phyloP scores from a whole-genome alignment of 2,888 invertebrate species.

The Mythimna loreyi region DNA sequence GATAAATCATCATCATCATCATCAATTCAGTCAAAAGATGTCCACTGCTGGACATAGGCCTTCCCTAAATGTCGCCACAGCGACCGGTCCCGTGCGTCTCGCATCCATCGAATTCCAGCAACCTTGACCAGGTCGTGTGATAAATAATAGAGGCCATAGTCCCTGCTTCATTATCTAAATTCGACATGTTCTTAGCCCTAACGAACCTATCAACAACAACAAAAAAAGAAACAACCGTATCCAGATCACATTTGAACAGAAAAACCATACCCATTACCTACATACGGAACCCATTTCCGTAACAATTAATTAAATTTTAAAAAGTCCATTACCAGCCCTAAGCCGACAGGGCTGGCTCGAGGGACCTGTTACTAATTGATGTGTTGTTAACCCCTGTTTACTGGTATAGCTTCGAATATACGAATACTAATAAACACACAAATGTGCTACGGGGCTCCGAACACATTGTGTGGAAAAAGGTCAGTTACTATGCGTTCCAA shows the following conservation, averaged over 20 bases:
- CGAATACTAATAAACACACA: not conserved
- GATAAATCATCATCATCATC: too few relatives aligned
- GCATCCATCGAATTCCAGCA: too few relatives aligned
- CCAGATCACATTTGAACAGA: not conserved
- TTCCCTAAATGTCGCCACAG: too few relatives aligned
- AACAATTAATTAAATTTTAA: slow-evolving; percentile 62
- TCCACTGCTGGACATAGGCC: too few relatives aligned
- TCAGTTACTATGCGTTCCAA: too few relatives aligned
- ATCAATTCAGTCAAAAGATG: too few relatives aligned
- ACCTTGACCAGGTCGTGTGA: too few relatives aligned
- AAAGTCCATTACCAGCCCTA: slow-evolving; percentile 57
- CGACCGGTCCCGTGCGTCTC: too few relatives aligned
- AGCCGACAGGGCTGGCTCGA: slow-evolving; percentile 33
- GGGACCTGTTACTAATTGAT: slow-evolving; percentile 37
- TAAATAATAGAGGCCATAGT: too few relatives aligned
- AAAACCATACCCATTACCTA: slow-evolving; percentile 35
- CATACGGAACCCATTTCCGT: slow-evolving; percentile 26
- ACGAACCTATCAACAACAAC: too few relatives aligned
- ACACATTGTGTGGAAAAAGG: not conserved
- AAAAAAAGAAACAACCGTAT: not conserved
- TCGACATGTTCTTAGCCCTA: not conserved
- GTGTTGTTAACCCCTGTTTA: slow-evolving; percentile 3
- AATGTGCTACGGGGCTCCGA: not conserved
- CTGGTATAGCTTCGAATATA: slow-evolving; percentile 3
- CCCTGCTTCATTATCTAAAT: not conserved